Evolutionary conservation across 2,113 vertebrate genomes (phyloP).

Genomic region (Uropsilus gracilis): DNA sequence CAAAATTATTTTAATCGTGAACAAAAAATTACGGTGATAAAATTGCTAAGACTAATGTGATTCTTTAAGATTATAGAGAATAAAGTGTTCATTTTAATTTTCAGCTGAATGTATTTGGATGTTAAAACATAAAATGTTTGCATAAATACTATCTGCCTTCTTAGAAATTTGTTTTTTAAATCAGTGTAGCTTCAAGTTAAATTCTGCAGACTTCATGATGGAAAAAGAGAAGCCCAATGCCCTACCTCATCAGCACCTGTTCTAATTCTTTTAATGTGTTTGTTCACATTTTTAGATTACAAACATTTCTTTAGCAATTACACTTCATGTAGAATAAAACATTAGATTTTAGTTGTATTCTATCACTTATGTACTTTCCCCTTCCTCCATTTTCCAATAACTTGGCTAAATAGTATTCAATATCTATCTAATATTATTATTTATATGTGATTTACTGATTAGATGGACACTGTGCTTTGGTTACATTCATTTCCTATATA

Average conservation of each 20-base stretch:
- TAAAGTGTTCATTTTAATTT: background rate
- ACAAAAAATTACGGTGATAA: background rate
- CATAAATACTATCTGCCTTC: background rate
- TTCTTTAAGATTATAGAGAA: conserved; percentile 1
- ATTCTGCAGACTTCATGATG: background rate
- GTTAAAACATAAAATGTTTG: background rate
- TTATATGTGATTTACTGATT: background rate
- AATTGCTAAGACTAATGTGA: background rate
- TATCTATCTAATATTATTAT: background rate
- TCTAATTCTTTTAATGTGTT: background rate
- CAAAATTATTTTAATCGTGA: background rate
- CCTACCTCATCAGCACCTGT: background rate
- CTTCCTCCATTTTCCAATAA: background rate
- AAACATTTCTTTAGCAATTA: background rate
- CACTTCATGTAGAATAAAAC: background rate
- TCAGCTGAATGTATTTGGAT: background rate
- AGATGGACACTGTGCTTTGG: background rate
- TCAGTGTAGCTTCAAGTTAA: background rate
- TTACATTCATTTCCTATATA: background rate
- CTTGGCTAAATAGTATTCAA: background rate
- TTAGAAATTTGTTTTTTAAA: background rate
- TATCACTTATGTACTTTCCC: background rate
- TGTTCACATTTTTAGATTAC: background rate
- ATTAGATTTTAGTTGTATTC: background rate
- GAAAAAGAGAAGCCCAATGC: background rate